Base-by-base conservation (phyloP, 2,797 vertebrate genomes). In the Enteromius fasciolatus region DNA sequence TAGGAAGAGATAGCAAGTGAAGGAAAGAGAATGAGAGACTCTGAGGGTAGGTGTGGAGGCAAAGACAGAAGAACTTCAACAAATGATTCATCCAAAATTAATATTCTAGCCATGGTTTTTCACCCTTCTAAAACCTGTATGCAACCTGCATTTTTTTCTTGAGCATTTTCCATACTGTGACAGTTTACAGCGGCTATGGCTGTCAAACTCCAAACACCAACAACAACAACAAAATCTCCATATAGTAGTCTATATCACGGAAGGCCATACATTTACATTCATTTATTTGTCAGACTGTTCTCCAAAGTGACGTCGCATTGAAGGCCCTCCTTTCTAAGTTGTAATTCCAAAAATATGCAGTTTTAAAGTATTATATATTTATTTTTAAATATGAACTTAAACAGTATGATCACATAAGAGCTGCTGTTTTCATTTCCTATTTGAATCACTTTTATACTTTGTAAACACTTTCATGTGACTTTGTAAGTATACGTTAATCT, bases 171-270 rank as follows among this genome's bases (percentile, higher is more conserved):
- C 12, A 64, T n/a, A 10, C 17, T n/a, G 41, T 64, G 76, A 64
- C 76, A 77, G 41, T 64, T 77, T 63, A 33, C 11, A n/a, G 59
- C 64, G 18, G 31, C 76, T 44, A 77, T 44, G 9, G 41, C 76
- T 64, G 59, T 77, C 41, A 77, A 12, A 50, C 41, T 64, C 36
- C 17, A 64, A 64, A 77, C 18, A 28, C 3, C n/a, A 23, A 41
- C 31, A 66, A 44, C 41, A 46, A 46, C 44, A 46, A 46, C 11
- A 70, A 72, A 44, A 77, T 64, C 5, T 77, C 57, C 41, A 77
- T 76, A 48, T 48, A 48, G 41, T 18, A 7, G 17, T 76, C 75
- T 1, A 28, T 61, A 41, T 61, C 15, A 76, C 9, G 11, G 5
- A 76, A 61, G 8, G 36, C 17, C 18, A 46, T n/a, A 64, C 23